Conservation (phyloP, 2,113 vertebrate species). For the Elephas maximus region DNA sequence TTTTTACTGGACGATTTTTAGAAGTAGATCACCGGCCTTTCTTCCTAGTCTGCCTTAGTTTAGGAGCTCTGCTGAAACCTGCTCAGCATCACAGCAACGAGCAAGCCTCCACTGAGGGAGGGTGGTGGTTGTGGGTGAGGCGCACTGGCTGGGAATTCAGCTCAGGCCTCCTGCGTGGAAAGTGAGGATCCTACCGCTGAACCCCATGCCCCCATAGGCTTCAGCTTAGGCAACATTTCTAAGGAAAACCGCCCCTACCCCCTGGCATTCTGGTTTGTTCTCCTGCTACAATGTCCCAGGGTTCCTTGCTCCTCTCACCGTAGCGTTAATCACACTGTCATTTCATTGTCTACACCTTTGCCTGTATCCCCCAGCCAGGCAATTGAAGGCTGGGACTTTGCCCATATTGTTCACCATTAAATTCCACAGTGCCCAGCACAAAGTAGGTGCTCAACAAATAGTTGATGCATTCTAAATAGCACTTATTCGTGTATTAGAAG, state of each 20-base stretch:
- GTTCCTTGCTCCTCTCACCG: background rate
- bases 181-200: background rate
- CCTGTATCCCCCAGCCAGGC: background rate
- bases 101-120: background rate
- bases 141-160: background rate
- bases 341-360: background rate
- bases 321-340: accelerated
- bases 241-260: background rate
- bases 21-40: background rate
- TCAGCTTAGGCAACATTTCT: background rate
- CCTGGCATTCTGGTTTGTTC: too few relatives aligned
- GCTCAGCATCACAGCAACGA: background rate
- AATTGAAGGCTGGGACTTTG: accelerated
- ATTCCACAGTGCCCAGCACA: background rate
- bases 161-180: background rate
- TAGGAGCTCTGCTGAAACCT: background rate
- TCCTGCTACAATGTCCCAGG: accelerated
- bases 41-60: background rate
- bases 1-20: too few relatives aligned
- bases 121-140: background rate
- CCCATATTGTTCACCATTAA: accelerated
- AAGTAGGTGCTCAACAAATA: too few relatives aligned
- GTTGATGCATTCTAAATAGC: background rate
- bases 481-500: background rate
- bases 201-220: background rate